Conservation (phyloP, 2,797 vertebrate species). For the Oreonectes daqikongensis region DNA sequence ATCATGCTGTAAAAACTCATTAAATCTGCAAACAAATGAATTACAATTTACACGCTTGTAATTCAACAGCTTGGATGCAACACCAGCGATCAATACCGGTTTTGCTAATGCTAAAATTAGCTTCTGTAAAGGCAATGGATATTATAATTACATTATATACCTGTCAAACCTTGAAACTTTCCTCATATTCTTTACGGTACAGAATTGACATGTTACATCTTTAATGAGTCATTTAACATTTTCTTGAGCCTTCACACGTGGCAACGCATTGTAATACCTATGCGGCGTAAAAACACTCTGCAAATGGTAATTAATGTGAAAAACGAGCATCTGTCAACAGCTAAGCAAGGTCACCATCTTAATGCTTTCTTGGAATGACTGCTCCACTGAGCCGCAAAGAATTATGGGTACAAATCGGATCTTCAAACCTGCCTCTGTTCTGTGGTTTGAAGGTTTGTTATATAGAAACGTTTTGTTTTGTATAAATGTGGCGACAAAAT, state of each 20-base stretch:
- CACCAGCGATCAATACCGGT: background rate
- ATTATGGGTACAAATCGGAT: slow-evolving; percentile 16
- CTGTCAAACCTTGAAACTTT: slow-evolving; percentile 18
- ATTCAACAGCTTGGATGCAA: slow-evolving; percentile 9
- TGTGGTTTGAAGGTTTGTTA: background rate
- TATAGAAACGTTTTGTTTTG: background rate
- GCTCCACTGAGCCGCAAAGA: slow-evolving; percentile 7
- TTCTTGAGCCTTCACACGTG: slow-evolving; percentile 15
- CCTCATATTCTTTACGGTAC: background rate
- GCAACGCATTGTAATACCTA: slow-evolving; percentile 18
- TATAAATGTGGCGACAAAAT: background rate
- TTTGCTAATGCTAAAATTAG: background rate
- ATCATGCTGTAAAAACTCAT: background rate
- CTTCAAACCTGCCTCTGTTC: background rate
- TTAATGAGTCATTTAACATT: slow-evolving; percentile 37
- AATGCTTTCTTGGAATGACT: slow-evolving; percentile 4
- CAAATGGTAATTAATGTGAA: slow-evolving; percentile 32
- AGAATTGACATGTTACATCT: slow-evolving; percentile 36
- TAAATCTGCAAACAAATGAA: slow-evolving; percentile 24
- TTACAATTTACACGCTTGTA: slow-evolving; percentile 9
- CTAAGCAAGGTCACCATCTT: slow-evolving; percentile 36
- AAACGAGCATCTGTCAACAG: slow-evolving; percentile 29
- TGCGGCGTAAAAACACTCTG: slow-evolving; percentile 1
- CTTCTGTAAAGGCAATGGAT: background rate
- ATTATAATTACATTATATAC: slow-evolving; percentile 16